phyloP scores from a whole-genome alignment of 1,140 invertebrate species.

The Calosoma granatense region DNA sequence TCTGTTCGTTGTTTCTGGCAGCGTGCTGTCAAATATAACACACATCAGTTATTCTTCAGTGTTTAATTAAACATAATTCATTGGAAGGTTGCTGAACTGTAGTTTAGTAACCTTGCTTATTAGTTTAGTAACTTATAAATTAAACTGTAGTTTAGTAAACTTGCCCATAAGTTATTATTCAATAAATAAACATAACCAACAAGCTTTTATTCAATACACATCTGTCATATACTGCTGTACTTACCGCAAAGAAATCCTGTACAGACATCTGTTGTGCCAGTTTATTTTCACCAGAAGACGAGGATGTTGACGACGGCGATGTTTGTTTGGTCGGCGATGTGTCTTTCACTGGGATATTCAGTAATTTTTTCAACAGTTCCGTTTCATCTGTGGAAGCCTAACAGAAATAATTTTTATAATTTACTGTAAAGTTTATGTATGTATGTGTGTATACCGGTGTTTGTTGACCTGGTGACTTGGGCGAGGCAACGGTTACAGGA shows the following conservation, averaged over 20 bases:
- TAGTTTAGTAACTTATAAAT: no score
- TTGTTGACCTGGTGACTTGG: no score
- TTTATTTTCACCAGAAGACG: background rate
- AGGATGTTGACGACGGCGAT: background rate
- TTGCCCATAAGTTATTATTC: no score
- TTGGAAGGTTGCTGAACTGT: no score
- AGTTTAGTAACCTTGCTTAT: no score
- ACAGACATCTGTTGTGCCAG: constrained; percentile 5
- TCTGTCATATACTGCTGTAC: no score
- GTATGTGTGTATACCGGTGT: no score
- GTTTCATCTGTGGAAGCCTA: background rate
- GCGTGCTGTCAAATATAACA: constrained; percentile 2
- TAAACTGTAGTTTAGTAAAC: no score
- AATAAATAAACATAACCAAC: no score
- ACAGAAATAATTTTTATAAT: background rate
- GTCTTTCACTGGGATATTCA: constrained; percentile 3
- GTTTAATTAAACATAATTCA: constrained; percentile 9
- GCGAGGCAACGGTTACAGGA: no score
- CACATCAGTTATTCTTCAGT: no score
- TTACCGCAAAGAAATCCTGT: constrained; percentile 13
- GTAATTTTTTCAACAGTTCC: constrained; percentile 4
- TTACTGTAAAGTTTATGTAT: background rate
- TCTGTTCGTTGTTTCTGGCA: constrained; percentile 28
- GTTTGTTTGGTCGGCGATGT: background rate
- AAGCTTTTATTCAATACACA: no score